A percentile compares a stretch with the other conserved stretches of the same genome.
Conservation (phyloP, 1,140 invertebrate genomes). For the Metaphire vulgaris region DNA sequence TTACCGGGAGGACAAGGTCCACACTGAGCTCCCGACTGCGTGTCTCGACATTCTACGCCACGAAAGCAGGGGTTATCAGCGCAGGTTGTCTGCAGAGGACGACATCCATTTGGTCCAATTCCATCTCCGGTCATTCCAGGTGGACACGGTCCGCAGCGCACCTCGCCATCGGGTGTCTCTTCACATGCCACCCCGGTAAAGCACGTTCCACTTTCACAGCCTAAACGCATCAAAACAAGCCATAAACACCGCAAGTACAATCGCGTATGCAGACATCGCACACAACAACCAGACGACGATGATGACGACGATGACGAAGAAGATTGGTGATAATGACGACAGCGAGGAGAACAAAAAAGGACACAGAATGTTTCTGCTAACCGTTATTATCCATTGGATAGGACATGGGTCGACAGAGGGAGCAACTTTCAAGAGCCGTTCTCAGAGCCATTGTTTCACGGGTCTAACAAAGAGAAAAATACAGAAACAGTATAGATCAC, state of each 20-base stretch:
- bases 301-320: too few relatives aligned
- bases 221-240: too few relatives aligned
- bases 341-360: not conserved
- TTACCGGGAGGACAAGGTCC: conserved; percentile 57
- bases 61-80: conserved; percentile 62
- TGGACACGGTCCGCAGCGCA: not conserved
- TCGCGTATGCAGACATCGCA: too few relatives aligned
- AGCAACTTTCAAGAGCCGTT: not conserved
- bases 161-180: not conserved
- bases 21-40: conserved; percentile 52
- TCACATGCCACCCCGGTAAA: not conserved
- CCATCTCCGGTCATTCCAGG: conserved; percentile 77
- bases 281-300: too few relatives aligned
- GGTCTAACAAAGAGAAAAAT: too few relatives aligned
- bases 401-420: not conserved
- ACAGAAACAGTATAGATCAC: too few relatives aligned
- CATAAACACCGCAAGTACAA: too few relatives aligned
- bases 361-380: conserved; percentile 52
- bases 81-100: conserved; percentile 40
- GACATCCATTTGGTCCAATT: conserved; percentile 50
- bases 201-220: not conserved
- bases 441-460: not conserved
- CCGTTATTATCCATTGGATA: conserved; percentile 57
- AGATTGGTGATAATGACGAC: not conserved
- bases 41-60: conserved; percentile 56